Base-by-base conservation (phyloP, 2,113 vertebrate genomes). In the Heteronetta atricapilla region DNA sequence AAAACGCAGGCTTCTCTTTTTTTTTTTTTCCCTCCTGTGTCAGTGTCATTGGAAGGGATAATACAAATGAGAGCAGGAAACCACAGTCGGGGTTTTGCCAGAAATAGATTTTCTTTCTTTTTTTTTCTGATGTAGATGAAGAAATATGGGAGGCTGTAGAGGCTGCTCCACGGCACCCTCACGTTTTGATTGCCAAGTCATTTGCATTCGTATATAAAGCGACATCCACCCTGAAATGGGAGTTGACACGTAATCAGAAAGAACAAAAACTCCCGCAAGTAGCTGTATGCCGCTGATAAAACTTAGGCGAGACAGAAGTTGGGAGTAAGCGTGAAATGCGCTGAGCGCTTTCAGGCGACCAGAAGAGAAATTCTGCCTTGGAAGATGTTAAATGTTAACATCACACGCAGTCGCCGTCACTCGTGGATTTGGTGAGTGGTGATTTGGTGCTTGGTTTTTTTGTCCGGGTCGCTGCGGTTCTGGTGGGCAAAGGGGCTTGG, bases 371-470 rank as follows among this genome's bases (percentile, higher is more conserved):
- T 13, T 20, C 21, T 92, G 38, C 14, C 81, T 8, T 40, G 73
- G 82, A 93, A 78, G 85, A 98, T 98, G 98, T 91, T 98, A 91
- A 97, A 94, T 42, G 46, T 98, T 48, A 96, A 97, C 64, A 87
- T 97, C 42, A 76, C 96, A 36, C 97, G 96, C 66, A 96, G 96
- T 16, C 96, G 96, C 73, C 97, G 97, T 79, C 98, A 98, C 53
- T 98, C 98, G 0, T 98, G 98, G 98, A 98, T 98, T 95, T 98
- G 98, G 98, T 98, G 95, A 96, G 98, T 98, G 48, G 10, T 48
- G 5, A 48, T 48, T 22, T 38, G 42, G 46, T 22, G 3, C 93
- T 60, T 6, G 83, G n/a, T n/a, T 38, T 56, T 23, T 21, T 59
- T 36, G 62, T 55, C 46, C 0, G 1, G 89, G 70, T 56, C 33